These are phyloP conservation scores for Nipponia nippon DNA, from an alignment of 2,113 vertebrate species.

Conservation along the genomic window DNA sequence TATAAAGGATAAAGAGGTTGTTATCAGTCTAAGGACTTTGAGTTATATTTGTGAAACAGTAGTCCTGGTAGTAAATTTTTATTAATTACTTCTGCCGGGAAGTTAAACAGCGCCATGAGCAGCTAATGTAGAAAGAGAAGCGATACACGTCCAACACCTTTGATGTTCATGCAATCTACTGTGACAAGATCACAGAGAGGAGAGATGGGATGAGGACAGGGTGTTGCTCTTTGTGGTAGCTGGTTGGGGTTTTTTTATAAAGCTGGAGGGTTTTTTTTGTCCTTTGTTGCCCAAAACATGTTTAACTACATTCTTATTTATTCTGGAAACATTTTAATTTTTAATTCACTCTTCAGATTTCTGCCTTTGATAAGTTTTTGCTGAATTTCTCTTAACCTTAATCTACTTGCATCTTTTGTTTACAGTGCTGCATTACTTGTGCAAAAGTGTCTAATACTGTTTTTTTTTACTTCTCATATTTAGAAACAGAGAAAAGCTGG, in stretches of 20 bases:
- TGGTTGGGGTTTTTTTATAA: not conserved
- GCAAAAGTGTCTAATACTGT: not conserved
- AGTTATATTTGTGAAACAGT: not conserved
- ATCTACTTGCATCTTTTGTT: not conserved
- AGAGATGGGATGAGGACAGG: not conserved
- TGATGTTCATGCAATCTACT: not conserved
- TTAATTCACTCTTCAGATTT: not conserved
- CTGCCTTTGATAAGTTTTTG: not conserved
- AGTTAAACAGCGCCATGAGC: not conserved
- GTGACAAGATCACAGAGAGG: not conserved
- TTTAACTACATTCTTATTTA: not conserved
- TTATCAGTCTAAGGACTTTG: not conserved
- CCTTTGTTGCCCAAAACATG: not conserved
- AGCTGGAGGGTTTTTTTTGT: fast-evolving
- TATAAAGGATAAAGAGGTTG: not conserved
- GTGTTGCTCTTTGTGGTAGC: not conserved
- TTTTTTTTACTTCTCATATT: not conserved
- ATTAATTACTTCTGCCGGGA: not conserved
- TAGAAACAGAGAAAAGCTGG: not conserved
- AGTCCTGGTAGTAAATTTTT: not conserved
- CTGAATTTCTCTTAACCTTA: not conserved
- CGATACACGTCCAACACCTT: not conserved
- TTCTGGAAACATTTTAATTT: not conserved
- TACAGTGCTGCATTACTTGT: not conserved
- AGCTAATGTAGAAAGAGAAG: not conserved